phyloP scores from a whole-genome alignment of 2,888 invertebrate genomes.

The Nomada fabriciana region DNA sequence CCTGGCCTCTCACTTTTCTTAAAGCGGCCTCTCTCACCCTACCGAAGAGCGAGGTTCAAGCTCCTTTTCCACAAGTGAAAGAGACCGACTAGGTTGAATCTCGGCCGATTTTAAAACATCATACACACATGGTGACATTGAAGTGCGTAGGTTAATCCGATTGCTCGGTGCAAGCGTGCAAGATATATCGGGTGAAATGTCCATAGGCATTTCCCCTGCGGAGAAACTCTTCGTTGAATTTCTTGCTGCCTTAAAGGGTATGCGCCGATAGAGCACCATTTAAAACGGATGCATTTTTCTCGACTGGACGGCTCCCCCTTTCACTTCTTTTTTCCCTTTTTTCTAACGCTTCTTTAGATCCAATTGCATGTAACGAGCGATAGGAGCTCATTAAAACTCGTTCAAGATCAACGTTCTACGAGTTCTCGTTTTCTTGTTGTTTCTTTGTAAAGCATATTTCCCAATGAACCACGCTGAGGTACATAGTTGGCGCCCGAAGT shows the following conservation, averaged over 20 bases:
- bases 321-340: slow-evolving; percentile 24
- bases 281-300: slow-evolving; percentile 46
- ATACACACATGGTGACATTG: slow-evolving; percentile 49
- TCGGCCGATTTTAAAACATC: slow-evolving; percentile 34
- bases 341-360: slow-evolving; percentile 44
- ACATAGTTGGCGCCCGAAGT: too few relatives aligned
- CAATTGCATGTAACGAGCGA: slow-evolving; percentile 55
- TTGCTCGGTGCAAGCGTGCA: slow-evolving; percentile 53
- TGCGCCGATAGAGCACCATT: slow-evolving; percentile 35
- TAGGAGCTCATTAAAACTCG: slow-evolving; percentile 39
- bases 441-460: background rate
- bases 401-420: slow-evolving; percentile 33
- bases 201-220: slow-evolving; percentile 24
- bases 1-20: slow-evolving; percentile 14
- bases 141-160: slow-evolving; percentile 76
- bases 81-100: slow-evolving; percentile 31
- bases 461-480: background rate
- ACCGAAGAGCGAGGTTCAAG: slow-evolving; percentile 20
- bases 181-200: slow-evolving; percentile 48
- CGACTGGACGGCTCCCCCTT: slow-evolving; percentile 10
- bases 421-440: slow-evolving; percentile 1
- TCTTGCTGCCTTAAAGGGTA: slow-evolving; percentile 37
- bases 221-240: slow-evolving; percentile 45
- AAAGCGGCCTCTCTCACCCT: background rate
- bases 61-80: slow-evolving; percentile 19